Conservation (phyloP, 2,797 vertebrate species). For the Myotis vivesi region DNA sequence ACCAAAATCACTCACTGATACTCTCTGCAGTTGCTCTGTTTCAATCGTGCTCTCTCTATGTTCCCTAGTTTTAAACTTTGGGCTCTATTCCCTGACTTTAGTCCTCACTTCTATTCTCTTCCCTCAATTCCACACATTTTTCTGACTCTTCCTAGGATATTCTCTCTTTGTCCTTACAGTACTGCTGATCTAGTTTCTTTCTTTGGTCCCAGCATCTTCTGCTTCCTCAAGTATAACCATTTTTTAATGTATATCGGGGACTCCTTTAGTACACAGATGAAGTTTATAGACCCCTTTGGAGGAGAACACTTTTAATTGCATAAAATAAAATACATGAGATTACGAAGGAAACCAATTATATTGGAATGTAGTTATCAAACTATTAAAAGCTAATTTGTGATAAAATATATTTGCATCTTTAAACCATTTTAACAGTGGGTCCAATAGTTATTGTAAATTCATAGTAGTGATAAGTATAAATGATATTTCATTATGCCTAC, state of each 20-base stretch:
- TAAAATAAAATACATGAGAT: not conserved
- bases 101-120: not conserved
- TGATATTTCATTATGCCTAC: not conserved
- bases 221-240: not conserved
- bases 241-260: not conserved
- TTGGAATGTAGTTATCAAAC: not conserved
- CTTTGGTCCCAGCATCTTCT: not conserved
- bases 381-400: not conserved
- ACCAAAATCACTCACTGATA: not conserved
- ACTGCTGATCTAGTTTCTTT: not conserved
- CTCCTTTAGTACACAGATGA: not conserved
- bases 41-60: not conserved
- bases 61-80: not conserved
- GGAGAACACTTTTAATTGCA: slow-evolving; percentile 21
- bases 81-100: not conserved
- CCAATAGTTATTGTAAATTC: not conserved
- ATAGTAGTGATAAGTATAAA: not conserved
- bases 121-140: not conserved
- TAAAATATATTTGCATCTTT: not conserved
- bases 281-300: not conserved
- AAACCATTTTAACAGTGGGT: not conserved
- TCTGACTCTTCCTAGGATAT: not conserved
- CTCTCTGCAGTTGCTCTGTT: not conserved
- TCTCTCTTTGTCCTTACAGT: not conserved
- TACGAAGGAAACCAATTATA: not conserved